Evolutionary conservation across 2,797 vertebrate species (phyloP).

Genomic region (Gallirallus australis): DNA sequence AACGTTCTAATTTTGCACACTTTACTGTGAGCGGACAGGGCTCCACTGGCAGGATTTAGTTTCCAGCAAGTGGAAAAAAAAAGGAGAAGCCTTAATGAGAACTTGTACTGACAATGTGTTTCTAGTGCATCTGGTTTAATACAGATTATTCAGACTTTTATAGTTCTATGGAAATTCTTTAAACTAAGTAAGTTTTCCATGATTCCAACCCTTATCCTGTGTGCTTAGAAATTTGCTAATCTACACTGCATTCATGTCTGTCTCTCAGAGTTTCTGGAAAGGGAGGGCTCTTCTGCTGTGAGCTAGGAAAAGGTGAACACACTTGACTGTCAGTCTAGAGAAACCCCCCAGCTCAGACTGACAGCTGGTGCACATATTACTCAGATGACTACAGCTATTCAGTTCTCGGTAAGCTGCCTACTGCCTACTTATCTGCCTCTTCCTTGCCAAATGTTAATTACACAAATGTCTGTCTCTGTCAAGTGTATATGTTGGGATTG

Average conservation of each 20-base stretch:
- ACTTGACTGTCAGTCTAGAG: background rate
- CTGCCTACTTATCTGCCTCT: background rate
- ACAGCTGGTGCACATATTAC: background rate
- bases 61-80: background rate
- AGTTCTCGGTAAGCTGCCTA: background rate
- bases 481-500: background rate
- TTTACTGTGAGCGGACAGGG: background rate
- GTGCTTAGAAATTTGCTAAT: background rate
- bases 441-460: background rate
- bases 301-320: background rate
- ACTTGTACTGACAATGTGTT: background rate
- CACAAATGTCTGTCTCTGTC: background rate
- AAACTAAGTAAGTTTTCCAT: background rate
- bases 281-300: conserved; percentile 35
- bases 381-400: background rate
- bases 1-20: background rate
- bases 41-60: background rate
- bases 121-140: background rate
- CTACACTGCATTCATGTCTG: background rate
- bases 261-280: conserved; percentile 43
- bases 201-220: background rate
- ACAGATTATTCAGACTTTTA: background rate
- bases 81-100: background rate
- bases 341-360: background rate
- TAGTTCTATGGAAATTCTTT: background rate